Percentiles rank a stretch among this genome's conserved stretches.
Evolutionary conservation across 2,797 vertebrate species (phyloP).

Genomic region (Heterohyrax brucei): DNA sequence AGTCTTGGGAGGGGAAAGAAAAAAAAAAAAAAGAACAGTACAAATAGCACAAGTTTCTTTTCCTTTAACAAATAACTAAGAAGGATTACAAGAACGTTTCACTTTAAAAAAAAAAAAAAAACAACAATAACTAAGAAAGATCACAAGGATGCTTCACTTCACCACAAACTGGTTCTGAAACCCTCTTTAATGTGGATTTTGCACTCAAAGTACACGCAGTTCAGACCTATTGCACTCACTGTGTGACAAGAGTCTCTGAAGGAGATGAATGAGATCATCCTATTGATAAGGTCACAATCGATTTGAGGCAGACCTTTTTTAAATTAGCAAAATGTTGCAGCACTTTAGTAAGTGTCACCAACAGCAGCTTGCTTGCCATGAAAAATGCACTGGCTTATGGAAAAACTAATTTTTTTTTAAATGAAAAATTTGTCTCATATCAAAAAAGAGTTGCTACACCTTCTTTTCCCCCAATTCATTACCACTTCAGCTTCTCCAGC

Average conservation of each 20-base stretch:
- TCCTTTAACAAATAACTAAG: conserved; percentile 38
- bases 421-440: conserved; percentile 85
- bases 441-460: conserved; percentile 74
- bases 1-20: background rate
- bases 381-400: conserved; percentile 91
- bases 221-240: conserved; percentile 84
- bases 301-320: conserved; percentile 94
- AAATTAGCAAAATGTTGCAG: conserved; percentile 94
- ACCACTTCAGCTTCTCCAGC: conserved; percentile 74
- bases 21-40: background rate
- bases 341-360: conserved; percentile 92
- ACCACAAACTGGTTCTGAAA: conserved; percentile 79
- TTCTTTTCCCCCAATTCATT: conserved; percentile 68
- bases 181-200: conserved; percentile 78
- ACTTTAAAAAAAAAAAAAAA: conserved; percentile 70
- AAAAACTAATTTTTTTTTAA: conserved; percentile 87
- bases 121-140: conserved; percentile 67
- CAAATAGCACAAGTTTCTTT: background rate
- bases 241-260: conserved; percentile 88
- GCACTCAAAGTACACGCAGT: conserved; percentile 82
- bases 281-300: conserved; percentile 95
- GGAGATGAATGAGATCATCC: conserved; percentile 94
- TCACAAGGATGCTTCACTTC: conserved; percentile 67
- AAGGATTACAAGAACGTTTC: conserved; percentile 54
- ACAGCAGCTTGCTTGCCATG: conserved; percentile 88